A percentile compares a stretch with the other conserved stretches of the same genome.
phyloP scores from a whole-genome alignment of 2,113 vertebrate genomes.

The Lanius collurio region DNA sequence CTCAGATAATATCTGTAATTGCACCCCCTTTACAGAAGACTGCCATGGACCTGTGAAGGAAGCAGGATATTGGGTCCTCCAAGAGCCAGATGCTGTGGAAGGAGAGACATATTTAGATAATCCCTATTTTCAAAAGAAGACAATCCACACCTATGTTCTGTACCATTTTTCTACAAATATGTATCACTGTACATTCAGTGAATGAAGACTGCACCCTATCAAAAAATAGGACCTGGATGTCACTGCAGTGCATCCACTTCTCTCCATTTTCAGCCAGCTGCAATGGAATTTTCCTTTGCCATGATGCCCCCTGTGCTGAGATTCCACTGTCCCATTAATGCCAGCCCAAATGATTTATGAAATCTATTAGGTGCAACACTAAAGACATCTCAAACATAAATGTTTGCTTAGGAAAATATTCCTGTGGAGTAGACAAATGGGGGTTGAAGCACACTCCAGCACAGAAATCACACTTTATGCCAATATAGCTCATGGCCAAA shows the following conservation, averaged over 20 bases:
- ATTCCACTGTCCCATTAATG: constrained; percentile 8
- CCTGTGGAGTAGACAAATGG: not conserved
- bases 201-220: not conserved
- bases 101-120: not conserved
- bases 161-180: not conserved
- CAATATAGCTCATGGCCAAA: not conserved
- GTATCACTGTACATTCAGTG: not conserved
- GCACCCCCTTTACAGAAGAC: not conserved
- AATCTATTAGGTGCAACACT: constrained; percentile 14
- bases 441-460: not conserved
- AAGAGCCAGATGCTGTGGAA: not conserved
- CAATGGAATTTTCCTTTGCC: constrained; percentile 6
- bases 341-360: constrained; percentile 22
- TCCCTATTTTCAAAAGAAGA: not conserved
- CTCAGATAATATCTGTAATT: not conserved
- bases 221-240: not conserved
- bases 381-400: constrained; percentile 22
- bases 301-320: not conserved
- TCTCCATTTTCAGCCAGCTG: not conserved
- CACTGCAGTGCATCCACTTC: not conserved
- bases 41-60: not conserved
- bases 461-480: not conserved
- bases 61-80: not conserved
- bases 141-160: rapidly evolving
- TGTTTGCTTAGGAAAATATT: constrained; percentile 21